Conservation (phyloP, 2,888 invertebrate genomes). For the Seira sanloemensis region DNA sequence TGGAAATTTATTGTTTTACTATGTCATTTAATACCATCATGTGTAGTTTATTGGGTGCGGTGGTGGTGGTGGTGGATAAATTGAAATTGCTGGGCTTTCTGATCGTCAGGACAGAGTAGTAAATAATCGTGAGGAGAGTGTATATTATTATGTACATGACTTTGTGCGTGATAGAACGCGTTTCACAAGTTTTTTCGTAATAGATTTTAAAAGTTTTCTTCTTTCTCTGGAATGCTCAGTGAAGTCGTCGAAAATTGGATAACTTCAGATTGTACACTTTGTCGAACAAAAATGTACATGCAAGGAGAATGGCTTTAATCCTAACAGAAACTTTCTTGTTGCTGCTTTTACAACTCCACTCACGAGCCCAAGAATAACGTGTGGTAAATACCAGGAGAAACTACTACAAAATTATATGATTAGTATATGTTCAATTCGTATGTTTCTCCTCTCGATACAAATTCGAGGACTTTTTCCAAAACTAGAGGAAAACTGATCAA, state of each 20-base stretch:
- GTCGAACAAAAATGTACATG: background rate
- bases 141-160: background rate
- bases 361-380: background rate
- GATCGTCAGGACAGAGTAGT: background rate
- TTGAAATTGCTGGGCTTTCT: background rate
- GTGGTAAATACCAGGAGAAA: background rate
- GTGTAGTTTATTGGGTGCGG: conserved; percentile 5
- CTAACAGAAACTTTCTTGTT: background rate
- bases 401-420: background rate
- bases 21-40: background rate
- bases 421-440: background rate
- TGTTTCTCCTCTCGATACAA: background rate
- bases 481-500: conserved; percentile 3
- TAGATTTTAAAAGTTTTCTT: conserved; percentile 3
- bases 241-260: background rate
- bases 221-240: background rate
- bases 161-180: background rate
- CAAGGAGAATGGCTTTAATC: background rate
- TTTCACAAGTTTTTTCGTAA: background rate
- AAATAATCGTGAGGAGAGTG: conserved; percentile 9
- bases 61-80: conserved; percentile 14
- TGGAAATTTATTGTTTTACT: conserved; percentile 9
- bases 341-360: background rate
- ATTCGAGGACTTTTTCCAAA: background rate
- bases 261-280: background rate